Percentiles rank a stretch among this genome's conserved stretches.
These are phyloP conservation scores for Drosophila stalkeri DNA, from an alignment of 2,888 invertebrate species.

Conservation along the genomic window DNA sequence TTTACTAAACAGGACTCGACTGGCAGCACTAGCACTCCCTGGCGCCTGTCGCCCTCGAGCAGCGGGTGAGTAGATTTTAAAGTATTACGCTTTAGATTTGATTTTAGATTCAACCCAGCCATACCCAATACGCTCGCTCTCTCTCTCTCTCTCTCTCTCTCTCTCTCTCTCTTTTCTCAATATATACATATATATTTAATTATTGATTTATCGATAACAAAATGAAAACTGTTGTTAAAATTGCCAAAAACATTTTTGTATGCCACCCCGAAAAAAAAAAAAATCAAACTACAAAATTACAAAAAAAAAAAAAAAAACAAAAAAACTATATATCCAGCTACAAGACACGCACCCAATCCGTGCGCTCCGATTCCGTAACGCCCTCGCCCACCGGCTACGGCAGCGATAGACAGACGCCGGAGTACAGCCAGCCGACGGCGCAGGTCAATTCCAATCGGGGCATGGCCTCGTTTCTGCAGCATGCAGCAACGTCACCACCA, in stretches of 20 bases:
- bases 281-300: constrained; percentile 31
- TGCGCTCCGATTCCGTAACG: constrained; percentile 90
- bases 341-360: constrained; percentile 85
- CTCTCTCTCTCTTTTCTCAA: constrained; percentile 30
- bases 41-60: constrained; percentile 85
- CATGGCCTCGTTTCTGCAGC: constrained; percentile 51
- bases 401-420: constrained; percentile 85
- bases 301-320: constrained; percentile 32
- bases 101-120: constrained; percentile 41
- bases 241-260: constrained; percentile 72
- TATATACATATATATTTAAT: not conserved
- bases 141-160: constrained; percentile 48
- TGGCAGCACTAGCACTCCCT: constrained; percentile 83
- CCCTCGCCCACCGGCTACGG: constrained; percentile 90
- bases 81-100: not conserved
- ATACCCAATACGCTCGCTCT: constrained; percentile 58
- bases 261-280: constrained; percentile 52
- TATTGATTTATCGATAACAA: constrained; percentile 42
- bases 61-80: constrained; percentile 83
- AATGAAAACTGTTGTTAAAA: constrained; percentile 54
- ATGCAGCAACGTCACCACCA: constrained; percentile 49
- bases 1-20: constrained; percentile 90
- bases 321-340: constrained; percentile 76
- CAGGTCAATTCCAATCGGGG: constrained; percentile 44
- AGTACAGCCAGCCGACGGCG: constrained; percentile 76